Conservation (phyloP, 2,797 vertebrate species). For the Acanthurus leucopareius region DNA sequence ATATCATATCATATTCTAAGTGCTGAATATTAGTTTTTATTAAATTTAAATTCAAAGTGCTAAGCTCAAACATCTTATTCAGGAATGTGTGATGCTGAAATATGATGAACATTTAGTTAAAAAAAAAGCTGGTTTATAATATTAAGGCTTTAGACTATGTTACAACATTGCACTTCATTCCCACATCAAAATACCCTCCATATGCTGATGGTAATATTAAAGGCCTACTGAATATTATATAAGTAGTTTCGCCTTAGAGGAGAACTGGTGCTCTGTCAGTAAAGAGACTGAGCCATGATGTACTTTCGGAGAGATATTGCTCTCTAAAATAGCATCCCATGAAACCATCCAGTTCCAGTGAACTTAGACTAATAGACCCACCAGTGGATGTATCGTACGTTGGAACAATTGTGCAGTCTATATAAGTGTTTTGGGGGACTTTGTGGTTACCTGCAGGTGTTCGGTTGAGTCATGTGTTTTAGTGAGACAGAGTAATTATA, state of each 20-base stretch:
- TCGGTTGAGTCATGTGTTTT: slow-evolving; percentile 35
- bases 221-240: background rate
- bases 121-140: background rate
- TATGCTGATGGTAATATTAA: background rate
- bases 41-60: no score
- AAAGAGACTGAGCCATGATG: background rate
- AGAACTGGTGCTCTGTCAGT: background rate
- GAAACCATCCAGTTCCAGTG: slow-evolving; percentile 56
- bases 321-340: slow-evolving; percentile 23
- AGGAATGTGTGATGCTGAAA: no score
- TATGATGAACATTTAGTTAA: no score
- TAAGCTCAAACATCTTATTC: no score
- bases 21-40: no score
- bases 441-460: slow-evolving; percentile 69
- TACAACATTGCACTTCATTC: background rate
- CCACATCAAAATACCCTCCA: background rate
- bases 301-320: background rate
- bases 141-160: background rate
- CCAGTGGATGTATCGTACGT: background rate
- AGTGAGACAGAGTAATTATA: slow-evolving; percentile 48
- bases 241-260: background rate
- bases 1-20: no score
- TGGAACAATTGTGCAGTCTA: background rate
- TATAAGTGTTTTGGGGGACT: slow-evolving; percentile 37
- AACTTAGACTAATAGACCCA: slow-evolving; percentile 20